Conservation (phyloP, 1,140 invertebrate species). For the Trichoplusia ni region DNA sequence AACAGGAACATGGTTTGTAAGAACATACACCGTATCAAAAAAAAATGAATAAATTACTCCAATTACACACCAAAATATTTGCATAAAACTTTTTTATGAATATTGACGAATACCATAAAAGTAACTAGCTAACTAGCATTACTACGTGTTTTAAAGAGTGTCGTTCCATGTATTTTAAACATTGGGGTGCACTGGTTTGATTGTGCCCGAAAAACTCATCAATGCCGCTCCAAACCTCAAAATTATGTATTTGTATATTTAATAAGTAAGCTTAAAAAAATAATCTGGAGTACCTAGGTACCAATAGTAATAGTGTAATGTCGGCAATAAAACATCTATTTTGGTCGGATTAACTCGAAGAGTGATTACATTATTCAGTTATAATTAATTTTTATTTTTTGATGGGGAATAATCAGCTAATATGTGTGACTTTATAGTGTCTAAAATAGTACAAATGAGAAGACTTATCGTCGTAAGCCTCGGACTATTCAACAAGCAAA, state of each 20-base stretch:
- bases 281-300: slow-evolving; percentile 60
- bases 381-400: slow-evolving; percentile 77
- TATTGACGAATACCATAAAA: no score
- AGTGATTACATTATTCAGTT: slow-evolving; percentile 82
- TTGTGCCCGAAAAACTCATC: slow-evolving; percentile 79
- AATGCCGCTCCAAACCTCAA: slow-evolving; percentile 81
- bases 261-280: slow-evolving; percentile 68
- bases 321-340: slow-evolving; percentile 59
- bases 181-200: slow-evolving; percentile 77
- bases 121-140: no score
- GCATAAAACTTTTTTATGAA: no score
- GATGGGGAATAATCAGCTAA: slow-evolving; percentile 75
- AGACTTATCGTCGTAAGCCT: slow-evolving; percentile 82
- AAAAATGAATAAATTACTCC: no score
- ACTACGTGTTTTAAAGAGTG: slow-evolving; percentile 28
- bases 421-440: slow-evolving; percentile 79
- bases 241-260: slow-evolving; percentile 75
- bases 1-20: no score
- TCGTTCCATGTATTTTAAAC: slow-evolving; percentile 68
- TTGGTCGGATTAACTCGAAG: slow-evolving; percentile 66
- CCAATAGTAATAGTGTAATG: slow-evolving; percentile 67
- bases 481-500: slow-evolving; percentile 80
- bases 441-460: slow-evolving; percentile 83
- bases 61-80: no score
- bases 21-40: no score